A percentile compares a stretch with the other conserved stretches of the same genome.
Evolutionary conservation across 2,797 vertebrate genomes (phyloP).

Genomic region (Neostethus bicornis): DNA sequence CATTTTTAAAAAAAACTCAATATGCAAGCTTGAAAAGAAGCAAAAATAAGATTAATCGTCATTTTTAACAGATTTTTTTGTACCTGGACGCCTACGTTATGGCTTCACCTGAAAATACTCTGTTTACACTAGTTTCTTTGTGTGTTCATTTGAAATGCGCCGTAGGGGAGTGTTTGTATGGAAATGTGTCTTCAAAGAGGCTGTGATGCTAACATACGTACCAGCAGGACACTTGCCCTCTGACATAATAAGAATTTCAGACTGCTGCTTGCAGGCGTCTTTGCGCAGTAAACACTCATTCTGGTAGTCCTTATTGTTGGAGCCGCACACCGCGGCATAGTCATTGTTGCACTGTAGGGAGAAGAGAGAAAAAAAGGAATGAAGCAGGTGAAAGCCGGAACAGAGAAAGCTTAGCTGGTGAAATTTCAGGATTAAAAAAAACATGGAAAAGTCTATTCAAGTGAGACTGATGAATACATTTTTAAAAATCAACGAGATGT

Average conservation of each 20-base stretch:
- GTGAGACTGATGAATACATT: background rate
- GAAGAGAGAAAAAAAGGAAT: conserved; percentile 12
- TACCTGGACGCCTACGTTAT: conserved; percentile 2
- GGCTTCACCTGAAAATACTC: conserved; percentile 1
- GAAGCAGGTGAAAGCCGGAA: background rate
- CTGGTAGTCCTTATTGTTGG: conserved; percentile 97
- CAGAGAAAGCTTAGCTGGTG: background rate
- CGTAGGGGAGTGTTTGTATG: background rate
- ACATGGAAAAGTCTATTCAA: background rate
- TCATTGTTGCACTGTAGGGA: conserved; percentile 91
- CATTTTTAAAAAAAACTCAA: conserved; percentile 20
- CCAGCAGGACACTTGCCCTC: conserved; percentile 95
- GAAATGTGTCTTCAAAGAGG: conserved; percentile 3
- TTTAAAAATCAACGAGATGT: too few relatives aligned
- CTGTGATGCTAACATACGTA: conserved; percentile 70
- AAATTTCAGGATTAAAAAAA: background rate
- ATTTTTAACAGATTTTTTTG: conserved; percentile 1
- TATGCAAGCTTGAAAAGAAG: conserved; percentile 3
- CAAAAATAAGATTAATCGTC: conserved; percentile 21
- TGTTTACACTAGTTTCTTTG: conserved; percentile 7
- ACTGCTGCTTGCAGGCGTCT: conserved; percentile 97
- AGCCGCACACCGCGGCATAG: conserved; percentile 97
- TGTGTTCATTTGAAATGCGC: conserved; percentile 9
- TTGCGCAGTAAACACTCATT: conserved; percentile 96
- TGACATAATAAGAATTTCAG: conserved; percentile 91